A percentile compares a stretch with the other conserved stretches of the same genome.
phyloP scores from a whole-genome alignment of 2,888 invertebrate genomes.

The Azorinus chamasolen region DNA sequence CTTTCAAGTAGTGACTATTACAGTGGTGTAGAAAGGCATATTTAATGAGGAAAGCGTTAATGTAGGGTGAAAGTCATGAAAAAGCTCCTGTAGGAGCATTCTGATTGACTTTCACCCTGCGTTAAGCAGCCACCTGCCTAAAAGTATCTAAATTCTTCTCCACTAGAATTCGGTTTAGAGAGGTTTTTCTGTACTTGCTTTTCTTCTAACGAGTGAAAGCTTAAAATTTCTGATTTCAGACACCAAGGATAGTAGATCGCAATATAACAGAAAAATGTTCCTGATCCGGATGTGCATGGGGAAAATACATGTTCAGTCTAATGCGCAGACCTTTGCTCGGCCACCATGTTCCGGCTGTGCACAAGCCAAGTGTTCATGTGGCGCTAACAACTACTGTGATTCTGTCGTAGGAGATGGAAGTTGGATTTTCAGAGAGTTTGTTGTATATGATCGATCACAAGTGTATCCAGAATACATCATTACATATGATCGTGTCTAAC shows the following conservation, averaged over 20 bases:
- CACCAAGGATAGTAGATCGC: constrained; percentile 40
- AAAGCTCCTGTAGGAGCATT: no score
- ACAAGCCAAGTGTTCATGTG: constrained; percentile 56
- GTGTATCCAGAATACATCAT: constrained; percentile 76
- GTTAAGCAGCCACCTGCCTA: no score
- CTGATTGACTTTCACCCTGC: no score
- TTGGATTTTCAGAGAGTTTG: constrained; percentile 75
- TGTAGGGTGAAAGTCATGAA: no score
- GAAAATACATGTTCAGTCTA: constrained; percentile 44
- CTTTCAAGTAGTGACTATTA: no score
- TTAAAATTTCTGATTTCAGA: no score
- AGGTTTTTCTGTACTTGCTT: no score
- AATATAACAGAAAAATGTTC: constrained; percentile 65
- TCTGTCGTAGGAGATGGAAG: constrained; percentile 64
- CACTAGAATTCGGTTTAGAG: no score
- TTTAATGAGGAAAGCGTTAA: no score
- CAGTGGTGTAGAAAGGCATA: no score
- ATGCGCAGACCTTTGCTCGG: constrained; percentile 34
- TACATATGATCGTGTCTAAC: constrained; percentile 50
- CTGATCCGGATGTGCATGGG: constrained; percentile 67
- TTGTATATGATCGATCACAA: constrained; percentile 68
- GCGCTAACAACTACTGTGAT: constrained; percentile 53
- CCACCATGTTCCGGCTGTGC: constrained; percentile 62
- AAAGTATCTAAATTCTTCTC: no score
- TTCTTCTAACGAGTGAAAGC: no score